Evolutionary conservation across 2,797 vertebrate species (phyloP), one percentile per base, ranked within the genome.

Genomic region (Alca torda): DNA sequence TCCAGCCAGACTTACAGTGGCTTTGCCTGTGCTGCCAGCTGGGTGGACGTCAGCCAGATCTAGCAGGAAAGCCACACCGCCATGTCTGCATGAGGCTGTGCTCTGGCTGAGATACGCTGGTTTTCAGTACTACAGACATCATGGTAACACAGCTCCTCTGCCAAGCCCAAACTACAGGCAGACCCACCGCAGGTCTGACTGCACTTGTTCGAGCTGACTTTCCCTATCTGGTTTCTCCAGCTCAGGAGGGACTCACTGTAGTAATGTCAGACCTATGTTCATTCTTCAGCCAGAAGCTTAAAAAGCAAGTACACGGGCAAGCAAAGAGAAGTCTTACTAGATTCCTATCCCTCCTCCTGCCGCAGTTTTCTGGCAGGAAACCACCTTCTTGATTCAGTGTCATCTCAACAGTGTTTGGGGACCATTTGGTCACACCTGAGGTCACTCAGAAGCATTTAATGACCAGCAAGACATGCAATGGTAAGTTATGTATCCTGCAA

Each of bases 91-190:
- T 11, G 39, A 26, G 35, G 39, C 53, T 46, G 25, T 8, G 46
- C 37, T 83, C 31, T 11, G 13, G 65, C 30, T 76, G 39, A 59
- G 68, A 59, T 72, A 72, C 6, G 17, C 26, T 43, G 26, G 4
- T 33, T 37, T 45, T 46, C 43, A 8, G 2, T 12, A 3, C 30
- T 10, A 8, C 26, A 39, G 3, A 19, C 21, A 6, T 8, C 31
- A 6, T 1, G 4, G 30, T 9, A 72, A 56, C 45, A 11, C 72
- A 72, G 39, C 23, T 78, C 31, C 53, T 30, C 3, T 0, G 0
- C 51, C 48, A n/a, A 15, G 30, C 30, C 20, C 35, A 68, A 63
- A 68, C 20, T 15, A 25, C 53, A 37, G 51, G 43, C 39, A 87
- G 65, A 35, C 2, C 23, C 2, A 0, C 11, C 2, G 18, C 2